Percentiles rank a stretch among this genome's conserved stretches.
phyloP scores from a whole-genome alignment of 2,888 invertebrate genomes.

The Nephrocerus scutellatus region DNA sequence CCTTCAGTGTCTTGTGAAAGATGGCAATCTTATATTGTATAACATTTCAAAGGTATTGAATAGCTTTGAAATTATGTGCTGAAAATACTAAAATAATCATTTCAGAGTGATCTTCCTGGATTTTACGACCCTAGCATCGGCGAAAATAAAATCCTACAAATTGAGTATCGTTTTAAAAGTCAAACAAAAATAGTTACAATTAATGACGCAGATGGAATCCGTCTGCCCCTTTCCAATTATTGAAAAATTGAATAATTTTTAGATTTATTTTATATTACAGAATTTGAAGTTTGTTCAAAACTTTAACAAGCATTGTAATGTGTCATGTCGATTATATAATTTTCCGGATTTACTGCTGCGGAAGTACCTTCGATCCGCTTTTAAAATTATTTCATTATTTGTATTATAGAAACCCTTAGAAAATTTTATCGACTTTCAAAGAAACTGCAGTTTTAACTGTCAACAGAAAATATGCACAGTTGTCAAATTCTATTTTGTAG shows the following conservation, averaged over 20 bases:
- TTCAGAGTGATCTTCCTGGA: conserved; percentile 87
- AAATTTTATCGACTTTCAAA: too few relatives aligned
- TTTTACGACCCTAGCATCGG: conserved; percentile 95
- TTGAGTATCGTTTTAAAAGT: conserved; percentile 79
- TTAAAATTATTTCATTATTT: too few relatives aligned
- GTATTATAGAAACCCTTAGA: too few relatives aligned
- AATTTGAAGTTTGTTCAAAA: too few relatives aligned
- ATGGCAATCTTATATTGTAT: conserved; percentile 79
- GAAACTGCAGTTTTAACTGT: too few relatives aligned
- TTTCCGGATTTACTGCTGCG: too few relatives aligned
- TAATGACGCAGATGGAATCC: conserved; percentile 70
- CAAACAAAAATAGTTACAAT: conserved; percentile 72
- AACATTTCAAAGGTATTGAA: conserved; percentile 81
- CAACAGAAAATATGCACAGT: too few relatives aligned
- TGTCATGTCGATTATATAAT: too few relatives aligned
- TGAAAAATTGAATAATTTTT: conserved; percentile 4
- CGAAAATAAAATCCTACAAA: conserved; percentile 78
- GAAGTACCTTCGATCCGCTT: too few relatives aligned
- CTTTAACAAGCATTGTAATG: too few relatives aligned
- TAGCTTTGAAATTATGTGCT: conserved; percentile 1
- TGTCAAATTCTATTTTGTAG: too few relatives aligned
- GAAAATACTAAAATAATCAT: conserved; percentile 30
- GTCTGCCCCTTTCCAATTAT: conserved; percentile 54
- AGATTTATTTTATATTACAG: too few relatives aligned
- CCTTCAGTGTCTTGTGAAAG: conserved; percentile 86